Evolutionary conservation across 2,888 invertebrate genomes (phyloP), one percentile per base, ranked within the genome.

Genomic region (Dryadula phaetusa): DNA sequence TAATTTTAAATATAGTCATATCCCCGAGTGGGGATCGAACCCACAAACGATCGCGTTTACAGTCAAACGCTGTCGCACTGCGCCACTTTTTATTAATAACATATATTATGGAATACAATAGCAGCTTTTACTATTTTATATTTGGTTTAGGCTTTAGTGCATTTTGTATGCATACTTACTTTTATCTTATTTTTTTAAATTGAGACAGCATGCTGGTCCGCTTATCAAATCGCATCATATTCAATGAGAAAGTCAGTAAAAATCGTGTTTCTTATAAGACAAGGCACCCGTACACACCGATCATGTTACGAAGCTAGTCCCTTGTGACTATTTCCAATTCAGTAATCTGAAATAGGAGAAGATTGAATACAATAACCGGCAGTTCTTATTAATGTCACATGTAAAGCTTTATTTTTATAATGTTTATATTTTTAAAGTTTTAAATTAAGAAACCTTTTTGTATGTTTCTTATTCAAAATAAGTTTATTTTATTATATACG

Each of bases 321-420:
- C 58, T 52, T 58, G 64, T 60, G 64, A 65, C 64, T 65, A 65
- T 65, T 65, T 65, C 64, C 64, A 65, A 65, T 65, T 65, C 64
- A 65, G 47, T 65, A 65, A 65, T 60, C 64, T 65, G 58, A 49
- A 65, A 65, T 65, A 58, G 56, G 40, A 28, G 56, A 52, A 60
- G 40, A 49, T 65, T 60, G 40, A 65, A 60, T 65, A 49, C 47
- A 64, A 52, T 28, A 60, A 47, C 58, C 28, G 25, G 60, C 42
- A 60, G 20, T 60, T 60, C 37, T 46, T 46, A 60, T 60, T 32
- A 42, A 20, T 60, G 56, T 56, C 40, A 56, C 40, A 56, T 25
- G 56, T 10, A 56, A 40, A 40, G 37, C 56, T 56, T 56, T 28
- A n/a, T 64, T 44, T 42, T 53, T 20, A 20, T 20, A 46, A 20